Conservation (phyloP, 2,888 invertebrate species). For the Nomada flava region DNA sequence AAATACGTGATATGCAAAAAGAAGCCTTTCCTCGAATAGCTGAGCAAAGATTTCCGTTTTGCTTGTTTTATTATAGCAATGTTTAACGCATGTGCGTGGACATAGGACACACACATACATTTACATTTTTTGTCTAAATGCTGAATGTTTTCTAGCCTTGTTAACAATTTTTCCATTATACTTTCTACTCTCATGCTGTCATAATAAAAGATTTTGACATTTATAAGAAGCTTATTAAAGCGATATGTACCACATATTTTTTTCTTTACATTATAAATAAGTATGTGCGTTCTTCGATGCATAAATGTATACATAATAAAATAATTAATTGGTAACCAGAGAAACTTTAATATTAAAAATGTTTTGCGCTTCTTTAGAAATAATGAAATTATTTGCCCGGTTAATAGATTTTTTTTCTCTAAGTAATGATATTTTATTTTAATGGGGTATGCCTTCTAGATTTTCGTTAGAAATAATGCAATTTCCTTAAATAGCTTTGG, state of each 20-base stretch:
- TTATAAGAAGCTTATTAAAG: conserved; percentile 1
- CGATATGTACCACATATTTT: neutral
- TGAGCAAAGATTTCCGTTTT: conserved; percentile 28
- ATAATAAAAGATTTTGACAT: neutral
- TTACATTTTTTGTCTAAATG: conserved; percentile 18
- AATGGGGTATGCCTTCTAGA: neutral
- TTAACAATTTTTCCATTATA: conserved; percentile 5
- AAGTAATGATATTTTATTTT: neutral
- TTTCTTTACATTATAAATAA: neutral
- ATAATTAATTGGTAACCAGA: conserved; percentile 5
- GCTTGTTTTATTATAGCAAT: conserved; percentile 41
- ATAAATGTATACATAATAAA: conserved; percentile 11
- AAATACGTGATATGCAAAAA: conserved; percentile 39
- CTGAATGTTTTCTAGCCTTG: conserved; percentile 41
- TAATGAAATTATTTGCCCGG: neutral
- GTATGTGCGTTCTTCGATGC: conserved; percentile 1
- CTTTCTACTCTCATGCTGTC: neutral
- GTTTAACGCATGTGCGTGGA: conserved; percentile 32
- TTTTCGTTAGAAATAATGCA: neutral
- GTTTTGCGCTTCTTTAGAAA: neutral
- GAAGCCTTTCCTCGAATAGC: conserved; percentile 31
- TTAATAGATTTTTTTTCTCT: neutral
- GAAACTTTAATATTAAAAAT: neutral
- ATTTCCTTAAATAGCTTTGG: neutral
- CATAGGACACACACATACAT: conserved; percentile 44